These are phyloP conservation scores for Eriocheir sinensis DNA, from an alignment of 1,140 invertebrate species.

Conservation along the genomic window DNA sequence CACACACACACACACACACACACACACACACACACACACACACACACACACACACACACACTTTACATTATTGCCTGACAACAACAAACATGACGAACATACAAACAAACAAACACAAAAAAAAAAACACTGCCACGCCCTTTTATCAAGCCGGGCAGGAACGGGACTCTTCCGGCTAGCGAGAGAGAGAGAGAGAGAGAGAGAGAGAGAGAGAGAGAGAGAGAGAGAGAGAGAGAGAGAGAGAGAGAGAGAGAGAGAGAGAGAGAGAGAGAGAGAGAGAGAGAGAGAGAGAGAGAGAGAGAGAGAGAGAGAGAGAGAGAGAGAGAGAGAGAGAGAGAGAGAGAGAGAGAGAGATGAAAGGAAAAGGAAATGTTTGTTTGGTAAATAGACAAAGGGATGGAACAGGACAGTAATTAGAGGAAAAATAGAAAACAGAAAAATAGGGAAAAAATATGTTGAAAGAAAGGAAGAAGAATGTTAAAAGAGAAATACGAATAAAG, in stretches of 20 bases:
- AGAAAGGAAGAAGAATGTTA: too few relatives aligned
- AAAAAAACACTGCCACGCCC: neutral
- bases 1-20: too few relatives aligned
- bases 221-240: neutral
- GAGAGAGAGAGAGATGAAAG: slow-evolving; percentile 53
- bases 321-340: slow-evolving; percentile 61
- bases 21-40: neutral
- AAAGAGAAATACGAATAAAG: too few relatives aligned
- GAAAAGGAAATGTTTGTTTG: neutral
- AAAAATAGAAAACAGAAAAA: too few relatives aligned
- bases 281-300: neutral
- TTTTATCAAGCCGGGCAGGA: neutral
- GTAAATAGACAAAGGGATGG: neutral
- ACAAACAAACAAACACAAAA: neutral
- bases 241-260: neutral
- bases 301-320: slow-evolving; percentile 53
- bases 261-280: neutral
- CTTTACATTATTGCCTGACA: neutral
- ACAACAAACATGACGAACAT: neutral
- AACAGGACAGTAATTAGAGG: neutral
- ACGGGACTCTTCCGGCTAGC: neutral
- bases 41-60: neutral
- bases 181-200: neutral
- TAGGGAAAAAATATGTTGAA: too few relatives aligned
- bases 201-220: neutral